Evolutionary conservation across 2,888 invertebrate species (phyloP).

Genomic region (Ditylenchus weischeri): DNA sequence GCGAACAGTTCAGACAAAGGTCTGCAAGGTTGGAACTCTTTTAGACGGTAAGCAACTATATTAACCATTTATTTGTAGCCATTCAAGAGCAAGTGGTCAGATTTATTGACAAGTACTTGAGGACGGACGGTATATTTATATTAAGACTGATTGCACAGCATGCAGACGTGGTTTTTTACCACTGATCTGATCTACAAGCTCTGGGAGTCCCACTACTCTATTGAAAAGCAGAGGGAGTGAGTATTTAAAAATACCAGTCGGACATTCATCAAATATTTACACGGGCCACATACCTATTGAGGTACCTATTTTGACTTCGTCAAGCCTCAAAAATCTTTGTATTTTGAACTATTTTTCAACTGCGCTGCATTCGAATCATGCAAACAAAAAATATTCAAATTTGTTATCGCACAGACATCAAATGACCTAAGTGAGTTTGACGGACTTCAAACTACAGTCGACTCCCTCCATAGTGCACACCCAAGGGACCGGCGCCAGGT

Average conservation of each 20-base stretch:
- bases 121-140: conserved; percentile 54
- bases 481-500: too few relatives aligned
- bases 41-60: background rate
- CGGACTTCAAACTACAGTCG: too few relatives aligned
- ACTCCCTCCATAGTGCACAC: too few relatives aligned
- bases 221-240: conserved; percentile 51
- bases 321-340: too few relatives aligned
- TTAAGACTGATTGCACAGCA: conserved; percentile 54
- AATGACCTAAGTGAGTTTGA: too few relatives aligned
- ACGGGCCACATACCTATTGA: too few relatives aligned
- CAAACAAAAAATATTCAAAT: too few relatives aligned
- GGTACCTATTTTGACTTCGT: too few relatives aligned
- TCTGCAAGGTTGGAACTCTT: conserved; percentile 20
- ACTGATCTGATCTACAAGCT: conserved; percentile 41
- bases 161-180: conserved; percentile 55
- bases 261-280: background rate
- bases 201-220: conserved; percentile 44
- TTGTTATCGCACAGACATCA: too few relatives aligned
- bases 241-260: background rate
- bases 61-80: conserved; percentile 23
- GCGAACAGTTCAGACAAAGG: conserved; percentile 25
- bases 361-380: too few relatives aligned
- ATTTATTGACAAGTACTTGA: conserved; percentile 51
- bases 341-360: too few relatives aligned
- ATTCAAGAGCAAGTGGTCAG: conserved; percentile 41